Evolutionary conservation across 2,888 invertebrate species (phyloP), one percentile per base, ranked within the genome.

Genomic region (Rhagonycha lutea): DNA sequence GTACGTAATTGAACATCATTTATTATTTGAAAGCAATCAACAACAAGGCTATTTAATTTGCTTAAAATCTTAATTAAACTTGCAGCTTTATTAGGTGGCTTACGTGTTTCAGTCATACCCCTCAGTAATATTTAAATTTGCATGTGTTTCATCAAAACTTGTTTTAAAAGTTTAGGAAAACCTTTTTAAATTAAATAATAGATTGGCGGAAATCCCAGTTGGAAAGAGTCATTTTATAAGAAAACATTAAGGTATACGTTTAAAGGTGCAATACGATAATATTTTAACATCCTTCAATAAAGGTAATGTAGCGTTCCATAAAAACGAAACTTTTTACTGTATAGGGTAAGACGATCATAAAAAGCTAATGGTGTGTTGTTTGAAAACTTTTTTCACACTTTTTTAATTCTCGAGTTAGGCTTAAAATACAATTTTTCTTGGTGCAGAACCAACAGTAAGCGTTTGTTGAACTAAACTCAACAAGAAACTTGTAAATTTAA

Each of bases 331-430:
- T 76, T 80, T 80, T 80, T 80, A 80, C 73, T 76, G 74, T 68
- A 74, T 78, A 74, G 73, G 79, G 73, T 75, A 71, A 75, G 74
- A 72, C 73, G 78, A 77, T 79, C 79, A 75, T 80, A 80, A 80
- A 80, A 80, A 80, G 74, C 76, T 80, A 78, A 78, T 80, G 79
- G 80, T 80, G 74, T 80, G 79, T 80, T 80, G 79, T 80, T 79
- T 79, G 76, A 79, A 79, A 80, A 79, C 79, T 79, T 79, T 74
- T 75, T 79, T 80, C 77, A 72, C 75, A 77, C 76, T 77, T 74
- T 77, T 77, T 75, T 76, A 79, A 79, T 79, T 78, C 75, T 67
- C 73, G 70, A 68, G 69, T 70, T 71, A 73, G 73, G 76, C 73
- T 76, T 76, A 76, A 76, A 76, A 74, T 47, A 65, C 76, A 67